These are phyloP conservation scores for Empis livida DNA, from an alignment of 2,888 invertebrate genomes.

Conservation along the genomic window DNA sequence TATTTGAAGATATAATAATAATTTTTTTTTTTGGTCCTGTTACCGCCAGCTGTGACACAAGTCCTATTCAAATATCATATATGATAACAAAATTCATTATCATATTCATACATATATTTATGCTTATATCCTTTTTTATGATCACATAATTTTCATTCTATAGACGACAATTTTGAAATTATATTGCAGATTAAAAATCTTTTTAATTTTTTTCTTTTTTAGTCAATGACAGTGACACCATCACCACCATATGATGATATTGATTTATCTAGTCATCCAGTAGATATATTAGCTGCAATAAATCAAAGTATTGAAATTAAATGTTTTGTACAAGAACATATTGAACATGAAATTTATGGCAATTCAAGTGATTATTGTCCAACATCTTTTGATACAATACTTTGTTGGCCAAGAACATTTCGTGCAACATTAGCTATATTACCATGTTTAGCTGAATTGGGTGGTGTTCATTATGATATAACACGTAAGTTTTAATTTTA, in stretches of 20 bases:
- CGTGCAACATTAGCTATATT: constrained; percentile 54
- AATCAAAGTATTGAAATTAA: not conserved
- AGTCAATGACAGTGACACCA: not conserved
- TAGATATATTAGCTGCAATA: not conserved
- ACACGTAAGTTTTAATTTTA: constrained; percentile 51
- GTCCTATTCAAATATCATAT: no score
- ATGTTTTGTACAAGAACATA: not conserved
- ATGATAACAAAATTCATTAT: no score
- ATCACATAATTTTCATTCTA: no score
- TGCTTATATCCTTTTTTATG: no score
- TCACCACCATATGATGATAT: not conserved
- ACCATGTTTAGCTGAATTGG: constrained; percentile 65
- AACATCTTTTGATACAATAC: constrained; percentile 58
- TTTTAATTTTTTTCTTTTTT: not conserved
- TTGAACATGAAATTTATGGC: not conserved
- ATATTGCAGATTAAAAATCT: no score
- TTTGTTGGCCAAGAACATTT: constrained; percentile 75
- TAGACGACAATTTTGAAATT: no score
- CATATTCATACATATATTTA: no score
- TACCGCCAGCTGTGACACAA: no score
- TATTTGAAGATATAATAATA: no score
- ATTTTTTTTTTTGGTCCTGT: no score
- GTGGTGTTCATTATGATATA: constrained; percentile 66
- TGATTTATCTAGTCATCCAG: not conserved
- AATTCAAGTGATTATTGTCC: constrained; percentile 40